Conservation (phyloP, 2,888 invertebrate species). For the Hyles lineata region DNA sequence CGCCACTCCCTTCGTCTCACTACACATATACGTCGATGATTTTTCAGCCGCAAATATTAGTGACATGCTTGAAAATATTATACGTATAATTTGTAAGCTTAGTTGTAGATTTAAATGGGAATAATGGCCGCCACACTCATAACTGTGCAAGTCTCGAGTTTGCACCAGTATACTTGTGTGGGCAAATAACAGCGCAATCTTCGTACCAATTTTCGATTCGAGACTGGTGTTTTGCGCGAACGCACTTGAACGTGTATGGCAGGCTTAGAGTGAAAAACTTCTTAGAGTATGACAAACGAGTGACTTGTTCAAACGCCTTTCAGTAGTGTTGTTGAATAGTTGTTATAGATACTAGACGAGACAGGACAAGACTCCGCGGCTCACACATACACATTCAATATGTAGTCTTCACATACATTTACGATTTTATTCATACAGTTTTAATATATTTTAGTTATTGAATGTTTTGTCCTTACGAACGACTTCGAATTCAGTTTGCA, state of each 20-base stretch:
- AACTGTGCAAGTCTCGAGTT: too few species aligned
- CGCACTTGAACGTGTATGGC: too few species aligned
- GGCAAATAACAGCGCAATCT: too few species aligned
- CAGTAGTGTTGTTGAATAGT: conserved; percentile 31
- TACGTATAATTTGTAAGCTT: conserved; percentile 17
- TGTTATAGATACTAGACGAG: conserved; percentile 7
- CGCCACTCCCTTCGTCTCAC: background rate
- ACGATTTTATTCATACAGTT: too few species aligned
- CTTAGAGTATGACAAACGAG: conserved; percentile 45
- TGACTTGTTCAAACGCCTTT: conserved; percentile 58
- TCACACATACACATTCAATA: background rate
- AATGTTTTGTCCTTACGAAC: too few species aligned
- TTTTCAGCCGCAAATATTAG: conserved; percentile 13
- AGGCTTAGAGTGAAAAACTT: background rate
- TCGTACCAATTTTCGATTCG: too few species aligned
- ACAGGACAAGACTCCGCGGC: background rate
- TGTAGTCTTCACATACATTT: background rate
- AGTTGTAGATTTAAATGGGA: conserved; percentile 14
- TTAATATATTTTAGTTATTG: too few species aligned
- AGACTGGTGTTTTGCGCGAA: too few species aligned
- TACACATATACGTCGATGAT: conserved; percentile 20
- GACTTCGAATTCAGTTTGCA: too few species aligned
- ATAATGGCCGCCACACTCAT: too few species aligned
- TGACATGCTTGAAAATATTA: conserved; percentile 13
- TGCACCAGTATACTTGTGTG: too few species aligned